Base-by-base conservation (phyloP, 2,888 invertebrate species). In the Tuta absoluta region DNA sequence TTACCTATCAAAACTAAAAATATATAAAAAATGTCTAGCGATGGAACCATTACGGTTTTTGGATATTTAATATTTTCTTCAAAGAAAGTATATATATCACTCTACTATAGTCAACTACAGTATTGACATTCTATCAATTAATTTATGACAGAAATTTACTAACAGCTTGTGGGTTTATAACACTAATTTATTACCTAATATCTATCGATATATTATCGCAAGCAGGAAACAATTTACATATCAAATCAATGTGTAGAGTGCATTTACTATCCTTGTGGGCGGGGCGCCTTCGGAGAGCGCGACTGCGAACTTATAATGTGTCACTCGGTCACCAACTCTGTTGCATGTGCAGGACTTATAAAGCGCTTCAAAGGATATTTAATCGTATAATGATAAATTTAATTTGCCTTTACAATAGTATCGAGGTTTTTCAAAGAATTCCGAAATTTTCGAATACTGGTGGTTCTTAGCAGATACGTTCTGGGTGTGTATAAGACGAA, bases 141-240 rank as follows among this genome's bases (percentile, higher is more conserved):
- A 45, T 45, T 41, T 14, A 41, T 41, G 14, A 41, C 41, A 41
- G 14, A 3, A n/a, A 45, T 45, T 17, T 17, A n/a, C 45, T 2
- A n/a, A n/a, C n/a, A 45, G 45, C n/a, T 45, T 17, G 3, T 45
- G 3, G 17, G 5, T 5, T 45, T 45, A 45, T 45, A 45, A 17
- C 8, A n/a, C 17, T 45, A 17, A 11, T 45, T 17, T 1, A 1
- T 37, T 37, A n/a, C n/a, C n/a, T n/a, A 8, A 33, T 7, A 33
- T 10, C 33, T 7, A 33, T 28, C 28, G 28, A 28, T 10, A 41
- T 17, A 45, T 45, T 45, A n/a, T 45, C 45, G 45, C 17, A 45
- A 17, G 2, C 63, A 63, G 63, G 63, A 63, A 63, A 23, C 48
- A 48, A 10, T 63, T 63, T 57, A 24, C 63, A 63, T 45, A 45